Percentiles rank a stretch among this genome's conserved stretches.
Evolutionary conservation across 2,113 vertebrate species (phyloP).

Genomic region (Pseudorasbora parva): DNA sequence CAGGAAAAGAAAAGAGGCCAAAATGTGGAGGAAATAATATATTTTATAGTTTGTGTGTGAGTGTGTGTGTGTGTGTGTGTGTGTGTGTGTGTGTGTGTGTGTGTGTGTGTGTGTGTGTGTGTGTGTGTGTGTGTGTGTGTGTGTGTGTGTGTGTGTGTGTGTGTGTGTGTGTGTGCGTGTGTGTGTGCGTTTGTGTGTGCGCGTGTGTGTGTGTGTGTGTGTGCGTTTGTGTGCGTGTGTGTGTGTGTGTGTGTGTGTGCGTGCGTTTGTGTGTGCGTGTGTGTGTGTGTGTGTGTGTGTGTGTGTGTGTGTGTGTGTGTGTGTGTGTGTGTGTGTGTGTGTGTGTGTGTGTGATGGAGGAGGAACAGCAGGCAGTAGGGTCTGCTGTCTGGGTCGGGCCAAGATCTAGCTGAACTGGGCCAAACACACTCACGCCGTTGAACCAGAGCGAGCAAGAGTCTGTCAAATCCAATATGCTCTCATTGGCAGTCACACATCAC

Average conservation of each 20-base stretch:
- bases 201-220: no score
- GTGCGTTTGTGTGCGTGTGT: no score
- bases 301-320: neutral
- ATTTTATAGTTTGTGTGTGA: neutral
- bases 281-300: neutral
- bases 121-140: no score
- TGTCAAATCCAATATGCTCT: conserved; percentile 72
- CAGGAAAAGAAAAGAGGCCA: neutral
- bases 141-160: no score
- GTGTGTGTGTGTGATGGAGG: neutral
- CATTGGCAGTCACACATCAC: conserved; percentile 62
- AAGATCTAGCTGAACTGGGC: conserved; percentile 44
- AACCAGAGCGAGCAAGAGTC: conserved; percentile 69
- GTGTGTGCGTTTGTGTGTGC: no score
- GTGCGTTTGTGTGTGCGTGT: neutral
- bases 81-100: neutral
- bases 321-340: neutral
- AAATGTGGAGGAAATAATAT: conserved; percentile 12
- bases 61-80: neutral
- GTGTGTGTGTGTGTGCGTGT: no score
- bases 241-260: neutral
- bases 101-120: no score
- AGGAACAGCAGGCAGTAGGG: conserved; percentile 50
- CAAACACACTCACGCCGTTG: conserved; percentile 48
- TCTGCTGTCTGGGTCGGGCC: conserved; percentile 48